A percentile compares a stretch with the other conserved stretches of the same genome.
Evolutionary conservation across 1,140 invertebrate genomes (phyloP).

Genomic region (Apocrypta bakeri): DNA sequence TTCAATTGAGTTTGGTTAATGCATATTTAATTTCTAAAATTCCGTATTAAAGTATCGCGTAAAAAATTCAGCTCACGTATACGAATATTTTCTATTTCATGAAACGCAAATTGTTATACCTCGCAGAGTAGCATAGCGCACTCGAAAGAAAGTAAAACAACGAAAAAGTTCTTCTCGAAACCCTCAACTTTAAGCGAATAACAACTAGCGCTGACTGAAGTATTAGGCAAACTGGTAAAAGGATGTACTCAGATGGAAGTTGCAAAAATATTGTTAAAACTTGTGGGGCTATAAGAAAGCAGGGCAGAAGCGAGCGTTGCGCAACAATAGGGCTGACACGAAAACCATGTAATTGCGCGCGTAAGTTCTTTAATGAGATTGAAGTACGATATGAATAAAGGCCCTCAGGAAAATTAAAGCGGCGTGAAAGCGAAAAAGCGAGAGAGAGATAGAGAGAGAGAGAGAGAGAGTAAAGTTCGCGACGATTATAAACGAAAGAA

Average conservation of each 20-base stretch:
- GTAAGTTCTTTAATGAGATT: conserved; percentile 50
- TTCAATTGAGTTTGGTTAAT: too few species aligned
- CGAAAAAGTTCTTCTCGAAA: conserved; percentile 19
- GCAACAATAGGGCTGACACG: conserved; percentile 15
- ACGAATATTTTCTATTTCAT: neutral
- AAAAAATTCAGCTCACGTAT: neutral
- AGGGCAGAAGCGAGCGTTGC: neutral
- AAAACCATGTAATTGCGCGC: conserved; percentile 42
- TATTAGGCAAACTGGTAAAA: neutral
- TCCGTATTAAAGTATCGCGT: too few species aligned
- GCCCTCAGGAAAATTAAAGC: conserved; percentile 47
- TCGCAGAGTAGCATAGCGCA: neutral
- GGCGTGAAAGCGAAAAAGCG: neutral
- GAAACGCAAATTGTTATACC: neutral
- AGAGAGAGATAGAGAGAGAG: conserved; percentile 29
- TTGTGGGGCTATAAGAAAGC: neutral
- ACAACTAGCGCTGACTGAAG: conserved; percentile 3
- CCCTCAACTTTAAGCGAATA: conserved; percentile 27
- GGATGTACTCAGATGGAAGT: neutral
- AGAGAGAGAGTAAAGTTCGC: conserved; percentile 10
- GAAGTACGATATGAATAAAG: conserved; percentile 49
- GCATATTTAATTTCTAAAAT: too few species aligned
- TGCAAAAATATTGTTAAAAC: conserved; percentile 5
- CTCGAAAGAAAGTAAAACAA: conserved; percentile 8
- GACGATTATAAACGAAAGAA: neutral